Conservation (phyloP, 1,140 invertebrate genomes). For the Cheumatopsyche charites region DNA sequence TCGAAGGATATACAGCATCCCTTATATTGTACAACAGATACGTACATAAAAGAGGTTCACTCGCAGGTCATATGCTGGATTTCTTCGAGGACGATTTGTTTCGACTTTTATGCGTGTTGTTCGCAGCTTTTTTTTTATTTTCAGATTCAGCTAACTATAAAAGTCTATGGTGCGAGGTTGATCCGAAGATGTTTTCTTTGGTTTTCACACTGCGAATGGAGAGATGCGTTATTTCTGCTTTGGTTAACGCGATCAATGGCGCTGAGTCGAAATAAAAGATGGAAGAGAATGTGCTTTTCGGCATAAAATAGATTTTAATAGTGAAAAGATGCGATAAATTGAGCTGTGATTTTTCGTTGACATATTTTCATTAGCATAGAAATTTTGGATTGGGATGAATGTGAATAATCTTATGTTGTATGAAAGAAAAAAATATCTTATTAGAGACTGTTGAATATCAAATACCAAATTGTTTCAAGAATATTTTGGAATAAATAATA, state of each 20-base stretch:
- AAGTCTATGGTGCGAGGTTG: constrained; percentile 47
- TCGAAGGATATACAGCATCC: too few species aligned
- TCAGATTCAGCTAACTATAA: constrained; percentile 29
- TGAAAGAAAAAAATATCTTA: too few species aligned
- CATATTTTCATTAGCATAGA: not conserved
- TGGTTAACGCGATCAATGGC: not conserved
- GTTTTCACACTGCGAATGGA: not conserved
- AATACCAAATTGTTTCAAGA: not conserved
- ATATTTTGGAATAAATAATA: not conserved
- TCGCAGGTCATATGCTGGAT: constrained; percentile 46
- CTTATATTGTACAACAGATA: too few species aligned
- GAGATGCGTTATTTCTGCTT: not conserved
- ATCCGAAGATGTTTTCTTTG: constrained; percentile 47
- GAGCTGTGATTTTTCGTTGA: not conserved
- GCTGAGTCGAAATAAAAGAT: not conserved
- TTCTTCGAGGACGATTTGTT: constrained; percentile 49
- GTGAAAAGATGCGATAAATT: too few species aligned
- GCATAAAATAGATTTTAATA: not conserved
- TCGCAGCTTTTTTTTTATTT: constrained; percentile 35
- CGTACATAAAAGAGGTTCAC: too few species aligned
- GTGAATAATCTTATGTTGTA: too few species aligned
- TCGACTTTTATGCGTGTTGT: constrained; percentile 38
- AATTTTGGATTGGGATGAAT: too few species aligned
- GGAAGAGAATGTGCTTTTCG: not conserved
- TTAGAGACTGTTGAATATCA: too few species aligned